Percentiles rank a stretch among this genome's conserved stretches.
Conservation (phyloP, 92 coral and sea anemone genomes). For the Micromussa lordhowensis region DNA sequence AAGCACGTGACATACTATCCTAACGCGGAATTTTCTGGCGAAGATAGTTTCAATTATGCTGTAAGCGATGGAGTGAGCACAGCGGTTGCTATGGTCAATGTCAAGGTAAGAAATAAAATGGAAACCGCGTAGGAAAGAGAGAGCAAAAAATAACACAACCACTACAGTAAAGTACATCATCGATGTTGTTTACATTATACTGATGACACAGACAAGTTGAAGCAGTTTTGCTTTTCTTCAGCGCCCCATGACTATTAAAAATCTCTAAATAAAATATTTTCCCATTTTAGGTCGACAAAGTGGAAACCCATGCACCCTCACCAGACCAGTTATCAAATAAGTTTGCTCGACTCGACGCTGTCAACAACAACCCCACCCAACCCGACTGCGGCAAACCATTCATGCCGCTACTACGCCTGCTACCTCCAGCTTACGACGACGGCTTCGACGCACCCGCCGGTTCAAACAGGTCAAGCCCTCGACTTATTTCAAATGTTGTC, state of each 20-base stretch:
- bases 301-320: slow-evolving; percentile 16
- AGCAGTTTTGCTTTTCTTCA: neutral
- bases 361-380: slow-evolving; percentile 82
- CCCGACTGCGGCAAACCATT: slow-evolving; percentile 92
- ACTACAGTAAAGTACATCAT: neutral
- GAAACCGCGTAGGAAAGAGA: neutral
- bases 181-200: neutral
- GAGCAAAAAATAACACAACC: neutral
- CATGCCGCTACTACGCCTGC: slow-evolving; percentile 85
- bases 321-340: slow-evolving; percentile 62
- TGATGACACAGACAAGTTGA: neutral
- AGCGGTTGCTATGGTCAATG: slow-evolving; percentile 84
- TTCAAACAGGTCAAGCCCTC: slow-evolving; percentile 82
- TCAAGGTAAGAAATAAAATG: slow-evolving; percentile 72
- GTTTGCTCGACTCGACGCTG: slow-evolving; percentile 82
- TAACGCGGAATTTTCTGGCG: slow-evolving; percentile 82
- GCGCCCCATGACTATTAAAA: neutral
- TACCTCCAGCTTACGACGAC: slow-evolving; percentile 82
- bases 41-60: slow-evolving; percentile 86
- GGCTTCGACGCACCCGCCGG: slow-evolving; percentile 94
- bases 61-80: slow-evolving; percentile 90
- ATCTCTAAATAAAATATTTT: neutral
- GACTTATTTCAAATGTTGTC: slow-evolving; percentile 86
- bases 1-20: slow-evolving; percentile 98
- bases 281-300: slow-evolving; percentile 44